Evolutionary conservation across 2,888 invertebrate species (phyloP).

Genomic region (Balanococcus diminutus): DNA sequence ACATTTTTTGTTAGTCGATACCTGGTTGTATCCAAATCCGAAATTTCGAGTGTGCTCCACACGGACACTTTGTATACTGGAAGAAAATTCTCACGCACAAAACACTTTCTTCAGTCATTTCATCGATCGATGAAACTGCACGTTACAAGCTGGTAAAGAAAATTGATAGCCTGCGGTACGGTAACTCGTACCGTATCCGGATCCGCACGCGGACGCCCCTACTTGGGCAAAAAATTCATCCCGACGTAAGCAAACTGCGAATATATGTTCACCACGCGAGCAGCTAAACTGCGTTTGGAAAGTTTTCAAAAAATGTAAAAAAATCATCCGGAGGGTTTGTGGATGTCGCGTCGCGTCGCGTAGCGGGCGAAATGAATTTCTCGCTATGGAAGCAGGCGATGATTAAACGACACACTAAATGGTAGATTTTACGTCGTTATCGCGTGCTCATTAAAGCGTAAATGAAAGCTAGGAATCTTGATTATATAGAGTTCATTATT

Average conservation of each 20-base stretch:
- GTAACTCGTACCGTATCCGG: background rate
- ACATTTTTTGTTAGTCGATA: too few relatives aligned
- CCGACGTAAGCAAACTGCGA: background rate
- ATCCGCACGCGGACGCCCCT: background rate
- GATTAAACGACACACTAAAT: slow-evolving; percentile 18
- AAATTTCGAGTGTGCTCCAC: too few relatives aligned
- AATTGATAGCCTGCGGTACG: too few relatives aligned
- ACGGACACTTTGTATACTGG: too few relatives aligned
- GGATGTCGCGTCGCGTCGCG: background rate
- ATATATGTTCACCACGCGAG: background rate
- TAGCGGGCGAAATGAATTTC: slow-evolving; percentile 22
- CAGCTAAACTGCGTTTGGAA: background rate
- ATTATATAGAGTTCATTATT: background rate
- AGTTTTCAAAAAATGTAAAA: background rate
- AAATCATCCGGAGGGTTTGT: background rate
- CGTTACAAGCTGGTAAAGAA: too few relatives aligned
- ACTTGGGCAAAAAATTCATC: background rate
- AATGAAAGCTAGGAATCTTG: slow-evolving; percentile 31
- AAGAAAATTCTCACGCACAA: too few relatives aligned
- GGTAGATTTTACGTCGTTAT: slow-evolving; percentile 23
- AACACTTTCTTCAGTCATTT: too few relatives aligned
- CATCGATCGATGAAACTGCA: too few relatives aligned
- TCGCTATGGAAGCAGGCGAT: slow-evolving; percentile 4
- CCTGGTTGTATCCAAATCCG: too few relatives aligned
- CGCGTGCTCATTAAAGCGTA: slow-evolving; percentile 27